Conservation (phyloP, 2,113 vertebrate species). For the Gallinago jamesoni region DNA sequence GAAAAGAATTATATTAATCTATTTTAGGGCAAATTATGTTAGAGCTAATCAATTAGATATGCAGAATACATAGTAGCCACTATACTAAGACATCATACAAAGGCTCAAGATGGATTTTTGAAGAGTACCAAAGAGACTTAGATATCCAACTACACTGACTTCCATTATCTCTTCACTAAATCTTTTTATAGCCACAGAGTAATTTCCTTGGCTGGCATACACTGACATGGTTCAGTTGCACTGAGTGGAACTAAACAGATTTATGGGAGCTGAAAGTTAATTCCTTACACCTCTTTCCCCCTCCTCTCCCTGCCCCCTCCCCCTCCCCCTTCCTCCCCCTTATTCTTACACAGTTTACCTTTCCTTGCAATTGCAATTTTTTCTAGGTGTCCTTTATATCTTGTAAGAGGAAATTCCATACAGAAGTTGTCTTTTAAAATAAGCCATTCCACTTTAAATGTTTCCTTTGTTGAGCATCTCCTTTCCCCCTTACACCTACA, state of each 20-base stretch:
- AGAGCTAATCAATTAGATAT: neutral
- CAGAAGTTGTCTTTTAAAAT: neutral
- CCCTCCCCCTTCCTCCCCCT: neutral
- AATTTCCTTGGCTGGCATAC: neutral
- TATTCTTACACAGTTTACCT: neutral
- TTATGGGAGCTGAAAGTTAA: neutral
- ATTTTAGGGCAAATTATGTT: neutral
- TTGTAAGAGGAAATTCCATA: neutral
- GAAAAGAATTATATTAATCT: neutral
- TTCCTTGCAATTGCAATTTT: neutral
- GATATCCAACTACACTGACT: neutral
- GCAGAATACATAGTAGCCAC: neutral
- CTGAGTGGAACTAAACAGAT: slow-evolving; percentile 6
- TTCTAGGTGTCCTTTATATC: neutral
- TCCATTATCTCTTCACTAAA: neutral
- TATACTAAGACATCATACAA: neutral
- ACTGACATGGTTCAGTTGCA: neutral
- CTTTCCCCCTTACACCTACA: neutral
- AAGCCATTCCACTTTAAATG: neutral
- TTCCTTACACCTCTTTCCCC: neutral
- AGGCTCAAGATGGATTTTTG: neutral
- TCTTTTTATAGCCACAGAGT: neutral
- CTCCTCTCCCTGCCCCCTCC: too few species aligned
- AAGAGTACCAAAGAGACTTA: neutral
- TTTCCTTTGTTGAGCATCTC: neutral